A percentile compares a stretch with the other conserved stretches of the same genome.
These are phyloP conservation scores for Triplophysa siluroides DNA, from an alignment of 2,113 vertebrate genomes.

Conservation along the genomic window DNA sequence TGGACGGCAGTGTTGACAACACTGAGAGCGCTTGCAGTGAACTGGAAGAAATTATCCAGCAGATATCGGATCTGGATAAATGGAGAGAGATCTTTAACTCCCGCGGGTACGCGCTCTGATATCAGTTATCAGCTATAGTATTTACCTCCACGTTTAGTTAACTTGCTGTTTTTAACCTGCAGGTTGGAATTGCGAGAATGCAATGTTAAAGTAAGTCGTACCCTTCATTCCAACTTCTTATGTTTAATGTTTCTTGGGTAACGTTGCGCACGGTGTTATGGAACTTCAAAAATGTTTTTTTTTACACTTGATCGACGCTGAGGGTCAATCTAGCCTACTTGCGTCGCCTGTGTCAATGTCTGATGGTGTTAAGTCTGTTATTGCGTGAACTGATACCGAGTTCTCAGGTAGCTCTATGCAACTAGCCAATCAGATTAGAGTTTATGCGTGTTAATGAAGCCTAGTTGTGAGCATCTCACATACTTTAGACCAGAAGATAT, in stretches of 20 bases:
- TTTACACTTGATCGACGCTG: not conserved
- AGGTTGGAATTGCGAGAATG: conserved; percentile 70
- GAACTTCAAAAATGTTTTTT: too few species aligned
- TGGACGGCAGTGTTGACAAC: conserved; percentile 51
- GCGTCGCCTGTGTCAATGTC: not conserved
- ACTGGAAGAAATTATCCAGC: conserved; percentile 70
- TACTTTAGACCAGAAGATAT: conserved; percentile 27
- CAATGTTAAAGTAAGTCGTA: conserved; percentile 49
- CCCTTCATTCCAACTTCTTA: not conserved
- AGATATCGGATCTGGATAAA: conserved; percentile 72
- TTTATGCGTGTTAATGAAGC: not conserved
- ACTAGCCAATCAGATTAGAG: conserved; percentile 20
- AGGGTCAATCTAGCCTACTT: not conserved
- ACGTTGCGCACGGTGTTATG: too few species aligned
- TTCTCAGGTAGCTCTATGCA: conserved; percentile 32
- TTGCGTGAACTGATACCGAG: conserved; percentile 40
- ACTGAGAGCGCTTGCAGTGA: conserved; percentile 37
- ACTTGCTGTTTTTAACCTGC: conserved; percentile 48
- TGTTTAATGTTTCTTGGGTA: not conserved
- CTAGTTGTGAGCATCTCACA: conserved; percentile 23
- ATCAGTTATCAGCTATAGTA: not conserved
- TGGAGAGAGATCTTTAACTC: conserved; percentile 79
- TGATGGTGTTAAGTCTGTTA: conserved; percentile 19
- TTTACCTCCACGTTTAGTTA: not conserved
- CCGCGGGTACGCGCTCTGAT: conserved; percentile 65